phyloP scores from a whole-genome alignment of 1,140 invertebrate genomes.

The Bicyclus anynana region DNA sequence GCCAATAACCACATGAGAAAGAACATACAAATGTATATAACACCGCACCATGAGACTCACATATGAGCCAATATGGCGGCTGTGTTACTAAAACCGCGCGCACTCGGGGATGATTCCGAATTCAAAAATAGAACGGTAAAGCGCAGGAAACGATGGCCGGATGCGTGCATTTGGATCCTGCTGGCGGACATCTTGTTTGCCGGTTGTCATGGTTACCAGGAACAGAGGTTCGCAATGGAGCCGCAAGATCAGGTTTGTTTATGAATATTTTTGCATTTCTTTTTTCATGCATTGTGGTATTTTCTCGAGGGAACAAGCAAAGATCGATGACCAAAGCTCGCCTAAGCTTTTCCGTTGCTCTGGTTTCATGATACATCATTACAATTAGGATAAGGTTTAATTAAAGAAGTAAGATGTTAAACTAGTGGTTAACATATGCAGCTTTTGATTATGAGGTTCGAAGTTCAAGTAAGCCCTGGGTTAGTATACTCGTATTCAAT shows the following conservation, averaged over 20 bases:
- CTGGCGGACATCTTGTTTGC: conserved; percentile 34
- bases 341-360: too few species aligned
- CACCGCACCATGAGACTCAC: conserved; percentile 45
- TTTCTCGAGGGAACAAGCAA: too few species aligned
- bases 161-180: conserved; percentile 43
- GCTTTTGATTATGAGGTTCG: too few species aligned
- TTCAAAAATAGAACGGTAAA: conserved; percentile 50
- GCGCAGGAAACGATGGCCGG: conserved; percentile 46
- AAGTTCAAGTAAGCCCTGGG: too few species aligned
- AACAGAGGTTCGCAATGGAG: conserved; percentile 86
- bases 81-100: conserved; percentile 42
- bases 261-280: background rate
- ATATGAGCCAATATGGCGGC: conserved; percentile 51
- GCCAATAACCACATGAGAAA: conserved; percentile 35
- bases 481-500: too few species aligned
- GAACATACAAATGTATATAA: conserved; percentile 24
- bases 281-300: background rate
- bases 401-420: too few species aligned
- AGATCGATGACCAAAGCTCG: too few species aligned
- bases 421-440: too few species aligned
- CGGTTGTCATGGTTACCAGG: conserved; percentile 61
- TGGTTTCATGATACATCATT: too few species aligned
- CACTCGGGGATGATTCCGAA: conserved; percentile 44
- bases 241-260: conserved; percentile 83
- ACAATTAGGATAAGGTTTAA: too few species aligned